Percentiles rank a stretch among this genome's conserved stretches.
phyloP scores from a whole-genome alignment of 2,797 vertebrate genomes.

The Cuniculus paca region DNA sequence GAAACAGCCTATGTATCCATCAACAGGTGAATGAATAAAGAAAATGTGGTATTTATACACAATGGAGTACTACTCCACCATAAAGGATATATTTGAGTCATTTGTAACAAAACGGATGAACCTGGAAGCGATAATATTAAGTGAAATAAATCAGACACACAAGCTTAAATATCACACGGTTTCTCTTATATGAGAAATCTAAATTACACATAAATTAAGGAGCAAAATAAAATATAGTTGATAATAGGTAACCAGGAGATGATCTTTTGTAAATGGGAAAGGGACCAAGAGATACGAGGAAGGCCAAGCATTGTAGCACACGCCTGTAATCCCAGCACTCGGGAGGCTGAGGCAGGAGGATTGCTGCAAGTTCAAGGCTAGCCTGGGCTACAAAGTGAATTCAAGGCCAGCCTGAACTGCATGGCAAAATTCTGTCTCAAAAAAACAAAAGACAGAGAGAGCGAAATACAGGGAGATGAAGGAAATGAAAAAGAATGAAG shows the following conservation, averaged over 20 bases:
- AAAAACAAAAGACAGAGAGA: background rate
- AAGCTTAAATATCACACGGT: background rate
- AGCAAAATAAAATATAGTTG: background rate
- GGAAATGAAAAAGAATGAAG: too few relatives aligned
- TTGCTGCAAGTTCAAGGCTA: background rate
- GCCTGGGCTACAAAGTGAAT: background rate
- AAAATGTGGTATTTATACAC: background rate
- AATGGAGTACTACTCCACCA: background rate
- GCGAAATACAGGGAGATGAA: background rate
- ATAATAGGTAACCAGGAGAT: background rate
- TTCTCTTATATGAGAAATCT: background rate
- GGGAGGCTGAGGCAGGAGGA: background rate
- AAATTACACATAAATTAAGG: background rate
- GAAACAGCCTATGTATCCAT: background rate
- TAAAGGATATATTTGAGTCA: background rate
- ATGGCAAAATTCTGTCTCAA: background rate
- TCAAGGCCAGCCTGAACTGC: background rate
- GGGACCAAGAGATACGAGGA: background rate
- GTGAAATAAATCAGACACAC: background rate
- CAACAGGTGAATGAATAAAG: background rate
- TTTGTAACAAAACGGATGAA: background rate
- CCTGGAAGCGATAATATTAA: background rate
- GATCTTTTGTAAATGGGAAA: background rate
- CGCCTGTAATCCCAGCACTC: background rate
- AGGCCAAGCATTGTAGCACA: background rate